Base-by-base conservation (phyloP, 1,140 invertebrate species). In the Eurosta solidaginis region DNA sequence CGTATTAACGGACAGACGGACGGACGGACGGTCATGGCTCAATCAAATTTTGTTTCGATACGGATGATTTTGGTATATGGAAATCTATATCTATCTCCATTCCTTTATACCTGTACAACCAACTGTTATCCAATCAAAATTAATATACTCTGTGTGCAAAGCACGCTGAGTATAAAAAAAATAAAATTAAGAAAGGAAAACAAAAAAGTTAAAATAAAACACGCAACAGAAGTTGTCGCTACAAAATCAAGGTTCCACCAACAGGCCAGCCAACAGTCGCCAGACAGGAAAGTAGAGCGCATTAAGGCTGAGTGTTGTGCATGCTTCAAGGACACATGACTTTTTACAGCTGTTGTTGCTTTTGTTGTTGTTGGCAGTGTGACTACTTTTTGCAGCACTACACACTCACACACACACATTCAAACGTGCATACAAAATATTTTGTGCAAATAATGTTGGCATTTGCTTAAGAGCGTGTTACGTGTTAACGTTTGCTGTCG, bases 311-410 rank as follows among this genome's bases (percentile, higher is more conserved):
- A 47, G 45, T 47, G 45, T 47, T 47, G 59, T 40, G 59, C n/a
- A n/a, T 68, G 59, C 33, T 68, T 68, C 59, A 68, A 68, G 59
- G 59, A 68, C 59, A 22, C 59, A 33, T 68, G 36, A n/a, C 33
- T 68, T 40, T 29, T 4, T 33, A 22, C 2, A 25, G 25, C 14
- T 29, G 29, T 33, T 59, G 29, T n/a, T 17, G 17, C 7, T 36
- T 25, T 59, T 36, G 25, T n/a, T n/a, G 14, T 20, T n/a, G 45
- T 17, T 47, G 14, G 45, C 14, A 17, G n/a, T n/a, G n/a, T n/a
- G n/a, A n/a, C n/a, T n/a, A n/a, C n/a, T n/a, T n/a, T n/a, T n/a
- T n/a, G n/a, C n/a, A n/a, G n/a, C n/a, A n/a, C n/a, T n/a, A n/a
- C n/a, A n/a, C n/a, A n/a, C n/a, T 14, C n/a, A 47, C 45, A 47